Evolutionary conservation across 2,113 vertebrate species (phyloP), one percentile per base, ranked within the genome.

Genomic region (Pagrus major): DNA sequence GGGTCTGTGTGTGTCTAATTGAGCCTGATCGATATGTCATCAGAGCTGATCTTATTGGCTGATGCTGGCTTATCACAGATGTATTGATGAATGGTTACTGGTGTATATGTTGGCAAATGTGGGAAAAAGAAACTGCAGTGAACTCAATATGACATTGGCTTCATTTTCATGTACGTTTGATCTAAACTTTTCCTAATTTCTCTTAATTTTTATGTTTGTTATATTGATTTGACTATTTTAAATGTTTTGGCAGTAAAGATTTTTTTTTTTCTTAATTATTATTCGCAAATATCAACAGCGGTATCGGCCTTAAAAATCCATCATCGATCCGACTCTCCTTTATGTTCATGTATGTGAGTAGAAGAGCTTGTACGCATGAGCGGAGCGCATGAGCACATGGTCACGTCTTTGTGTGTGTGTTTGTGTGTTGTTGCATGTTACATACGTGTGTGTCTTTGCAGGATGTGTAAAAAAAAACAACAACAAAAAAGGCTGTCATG

Each of bases 401-500:
- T 64, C 35, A 54, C 2, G 39, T 60, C 61, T 39, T 33, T n/a
- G 44, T 54, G 39, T 60, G 11, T 20, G 35, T 5, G 6, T 35
- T 25, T 85, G 71, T 72, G 81, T 80, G 77, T 75, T 66, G 9
- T 35, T 56, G 49, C 35, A 16, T 80, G 65, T 71, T 21, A 37
- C 23, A n/a, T 37, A 12, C n/a, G 6, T 75, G 42, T 63, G 58
- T 55, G 72, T 81, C 42, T 67, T 71, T 52, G 70, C 23, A 49
- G 59, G 6, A 10, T 15, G 55, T 68, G 68, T 81, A n/a, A n/a
- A n/a, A n/a, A n/a, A 84, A 81, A 86, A 47, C 65, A 47, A 49
- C n/a, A n/a, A n/a, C n/a, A 69, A 66, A 46, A 70, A 86, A 86
- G 85, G 76, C 84, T 87, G 84, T 87, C 83, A 84, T 52, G 65